phyloP scores from a whole-genome alignment of 2,797 vertebrate genomes.

The Apogon talboti region DNA sequence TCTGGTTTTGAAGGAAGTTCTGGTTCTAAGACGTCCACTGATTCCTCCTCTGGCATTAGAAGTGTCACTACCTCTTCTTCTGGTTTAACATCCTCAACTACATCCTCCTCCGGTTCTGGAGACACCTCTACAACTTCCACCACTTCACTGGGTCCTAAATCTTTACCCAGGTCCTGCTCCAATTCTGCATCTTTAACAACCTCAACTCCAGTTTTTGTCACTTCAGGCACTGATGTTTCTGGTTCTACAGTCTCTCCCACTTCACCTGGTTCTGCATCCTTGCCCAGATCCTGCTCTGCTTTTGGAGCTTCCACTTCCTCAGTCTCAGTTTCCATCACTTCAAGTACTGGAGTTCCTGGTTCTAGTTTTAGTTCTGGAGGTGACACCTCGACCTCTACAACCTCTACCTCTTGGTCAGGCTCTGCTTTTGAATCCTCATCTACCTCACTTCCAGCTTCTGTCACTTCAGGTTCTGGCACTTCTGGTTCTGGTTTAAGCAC shows the following conservation, averaged over 20 bases:
- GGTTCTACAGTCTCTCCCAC: constrained; percentile 16
- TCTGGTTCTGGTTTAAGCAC: constrained; percentile 10
- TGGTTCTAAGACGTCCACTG: background rate
- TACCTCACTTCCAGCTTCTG: background rate
- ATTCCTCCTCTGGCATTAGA: background rate
- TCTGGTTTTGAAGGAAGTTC: constrained; percentile 22
- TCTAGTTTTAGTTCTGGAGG: too few relatives aligned
- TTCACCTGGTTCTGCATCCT: constrained; percentile 2
- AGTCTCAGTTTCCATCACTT: constrained; percentile 1
- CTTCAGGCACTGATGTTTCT: background rate
- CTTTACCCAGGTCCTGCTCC: constrained; percentile 14
- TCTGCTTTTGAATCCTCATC: background rate
- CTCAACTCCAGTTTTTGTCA: too few relatives aligned
- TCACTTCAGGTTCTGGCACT: background rate
- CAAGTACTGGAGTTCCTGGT: background rate
- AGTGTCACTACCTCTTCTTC: background rate
- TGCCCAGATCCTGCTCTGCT: constrained; percentile 9
- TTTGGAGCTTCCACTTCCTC: constrained; percentile 3
- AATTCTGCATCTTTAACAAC: too few relatives aligned
- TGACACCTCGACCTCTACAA: background rate
- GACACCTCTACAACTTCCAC: constrained; percentile 1
- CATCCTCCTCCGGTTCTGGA: background rate
- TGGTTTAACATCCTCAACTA: constrained; percentile 3
- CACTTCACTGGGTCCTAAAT: constrained; percentile 2
- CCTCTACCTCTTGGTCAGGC: background rate